phyloP scores from a whole-genome alignment of 2,888 invertebrate genomes.

The Lasioglossum calceatum region DNA sequence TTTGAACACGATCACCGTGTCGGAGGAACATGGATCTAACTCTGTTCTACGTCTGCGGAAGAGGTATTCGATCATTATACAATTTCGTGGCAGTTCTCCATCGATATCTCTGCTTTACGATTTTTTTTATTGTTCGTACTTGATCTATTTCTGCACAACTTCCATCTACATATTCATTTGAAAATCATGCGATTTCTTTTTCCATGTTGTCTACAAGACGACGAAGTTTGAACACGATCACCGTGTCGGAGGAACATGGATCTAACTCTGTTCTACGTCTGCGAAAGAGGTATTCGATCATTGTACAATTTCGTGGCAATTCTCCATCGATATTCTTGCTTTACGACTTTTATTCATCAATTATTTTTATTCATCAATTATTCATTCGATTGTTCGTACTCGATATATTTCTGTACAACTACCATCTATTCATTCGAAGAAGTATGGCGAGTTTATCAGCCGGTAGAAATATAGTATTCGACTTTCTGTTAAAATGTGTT shows the following conservation, averaged over 20 bases:
- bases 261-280: not conserved
- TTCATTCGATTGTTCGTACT: not conserved
- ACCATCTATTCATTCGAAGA: not conserved
- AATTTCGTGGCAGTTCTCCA: not conserved
- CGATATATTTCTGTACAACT: not conserved
- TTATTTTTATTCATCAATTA: too few relatives aligned
- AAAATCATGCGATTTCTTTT: constrained; percentile 22
- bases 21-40: not conserved
- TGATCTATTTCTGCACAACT: not conserved
- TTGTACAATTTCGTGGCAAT: not conserved
- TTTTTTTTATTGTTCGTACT: not conserved
- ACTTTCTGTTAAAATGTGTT: not conserved
- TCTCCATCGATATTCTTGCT: not conserved
- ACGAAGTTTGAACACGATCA: too few relatives aligned
- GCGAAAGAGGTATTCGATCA: not conserved
- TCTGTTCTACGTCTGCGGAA: not conserved
- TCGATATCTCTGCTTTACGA: not conserved
- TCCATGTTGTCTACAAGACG: too few relatives aligned
- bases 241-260: not conserved
- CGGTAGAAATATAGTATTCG: not conserved
- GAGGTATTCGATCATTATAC: not conserved
- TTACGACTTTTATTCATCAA: too few relatives aligned
- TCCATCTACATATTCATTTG: not conserved
- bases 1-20: too few relatives aligned
- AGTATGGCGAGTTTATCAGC: not conserved